Base-by-base conservation (phyloP, 2,888 invertebrate genomes). In the Parthenolecanium corni region DNA sequence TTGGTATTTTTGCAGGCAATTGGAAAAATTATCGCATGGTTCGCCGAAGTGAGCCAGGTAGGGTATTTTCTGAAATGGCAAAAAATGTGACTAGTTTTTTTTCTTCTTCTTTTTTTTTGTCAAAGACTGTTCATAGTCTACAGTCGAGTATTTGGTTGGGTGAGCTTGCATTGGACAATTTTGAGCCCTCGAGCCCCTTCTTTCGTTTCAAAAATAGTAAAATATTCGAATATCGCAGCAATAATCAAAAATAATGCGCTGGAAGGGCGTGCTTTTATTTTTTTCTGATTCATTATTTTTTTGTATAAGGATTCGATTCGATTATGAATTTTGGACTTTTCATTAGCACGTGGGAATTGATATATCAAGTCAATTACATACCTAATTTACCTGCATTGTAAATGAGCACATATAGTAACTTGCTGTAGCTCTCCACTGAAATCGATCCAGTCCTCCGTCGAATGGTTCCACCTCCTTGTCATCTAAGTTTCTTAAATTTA, bases 371-470 rank as follows among this genome's bases (percentile, higher is more conserved):
- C n/a, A n/a, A n/a, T n/a, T n/a, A n/a, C n/a, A n/a, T n/a, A n/a
- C n/a, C n/a, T 9, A 31, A 6, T 31, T 74, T 65, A 76, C 76
- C 52, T 76, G 72, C 79, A 82, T 80, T 16, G 82, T 80, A 70
- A 78, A 83, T 80, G 80, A 81, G 68, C 83, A 83, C 81, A 84
- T 81, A 72, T 77, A 83, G 71, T 82, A 83, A 67, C 80, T 78
- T 1, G 81, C 82, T 0, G 81, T 76, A 1, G 77, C 76, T 44
- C 80, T 74, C 82, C 82, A 83, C 69, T 79, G 78, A 70, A 79
- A 82, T 62, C 79, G 75, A 69, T 82, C 82, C 36, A 71, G 58
- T 1, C 69, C 68, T 1, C 70, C 70, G 11, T 72, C 65, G 52
- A 71, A 71, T 1, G 81, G 82, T 66, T 74, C 70, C 14, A 76